Evolutionary conservation across 2,113 vertebrate genomes (phyloP).

Genomic region (Equus quagga): DNA sequence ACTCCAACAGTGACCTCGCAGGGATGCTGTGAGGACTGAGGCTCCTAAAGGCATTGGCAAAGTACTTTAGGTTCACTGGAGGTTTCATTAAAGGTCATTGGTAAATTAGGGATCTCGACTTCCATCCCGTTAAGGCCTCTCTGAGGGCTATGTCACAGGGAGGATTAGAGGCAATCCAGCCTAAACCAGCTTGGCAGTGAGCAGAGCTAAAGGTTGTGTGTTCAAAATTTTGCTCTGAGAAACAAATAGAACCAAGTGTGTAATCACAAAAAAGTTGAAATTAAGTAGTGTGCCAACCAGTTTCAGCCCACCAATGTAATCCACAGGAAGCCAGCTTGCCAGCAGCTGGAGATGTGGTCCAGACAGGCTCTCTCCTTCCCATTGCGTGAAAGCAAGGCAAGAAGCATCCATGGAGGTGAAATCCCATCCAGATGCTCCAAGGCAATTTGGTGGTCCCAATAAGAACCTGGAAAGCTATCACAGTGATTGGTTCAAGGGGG

Average conservation of each 20-base stretch:
- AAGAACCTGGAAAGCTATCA: background rate
- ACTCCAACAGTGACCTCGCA: fast-evolving
- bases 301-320: background rate
- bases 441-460: background rate
- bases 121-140: background rate
- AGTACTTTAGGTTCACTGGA: background rate
- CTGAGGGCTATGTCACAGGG: background rate
- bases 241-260: background rate
- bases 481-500: background rate
- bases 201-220: background rate
- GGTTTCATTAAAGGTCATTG: constrained; percentile 66
- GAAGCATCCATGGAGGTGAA: background rate
- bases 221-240: background rate
- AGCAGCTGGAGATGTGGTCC: background rate
- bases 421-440: background rate
- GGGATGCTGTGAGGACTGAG: background rate
- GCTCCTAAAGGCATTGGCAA: background rate
- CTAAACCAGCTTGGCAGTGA: background rate
- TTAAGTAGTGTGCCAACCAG: background rate
- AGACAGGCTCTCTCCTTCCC: no score
- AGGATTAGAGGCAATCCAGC: background rate
- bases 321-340: background rate
- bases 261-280: background rate
- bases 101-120: background rate
- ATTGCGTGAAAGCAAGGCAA: background rate